Evolutionary conservation across 2,888 invertebrate species (phyloP).

Genomic region (Phymatocera aterrima): DNA sequence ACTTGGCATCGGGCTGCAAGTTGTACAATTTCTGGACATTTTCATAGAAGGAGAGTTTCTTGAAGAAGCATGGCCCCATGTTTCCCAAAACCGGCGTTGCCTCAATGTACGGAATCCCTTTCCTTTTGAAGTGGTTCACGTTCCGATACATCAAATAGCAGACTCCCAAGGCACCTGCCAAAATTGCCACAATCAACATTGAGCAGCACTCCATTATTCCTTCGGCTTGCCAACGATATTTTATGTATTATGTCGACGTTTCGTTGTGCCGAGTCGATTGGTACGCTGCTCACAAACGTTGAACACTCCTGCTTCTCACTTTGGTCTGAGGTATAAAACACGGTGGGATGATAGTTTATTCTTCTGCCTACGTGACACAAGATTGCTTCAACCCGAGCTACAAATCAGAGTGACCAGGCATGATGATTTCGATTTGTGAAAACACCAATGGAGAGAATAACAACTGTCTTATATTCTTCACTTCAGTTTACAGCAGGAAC

Average conservation of each 20-base stretch:
- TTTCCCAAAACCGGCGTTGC: conserved; percentile 55
- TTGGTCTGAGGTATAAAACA: neutral
- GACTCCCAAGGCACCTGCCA: conserved; percentile 20
- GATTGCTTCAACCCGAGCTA: neutral
- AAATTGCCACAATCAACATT: conserved; percentile 21
- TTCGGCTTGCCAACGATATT: neutral
- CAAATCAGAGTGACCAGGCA: too few relatives aligned
- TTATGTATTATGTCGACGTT: neutral
- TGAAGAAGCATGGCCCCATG: conserved; percentile 51
- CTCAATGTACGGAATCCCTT: conserved; percentile 52
- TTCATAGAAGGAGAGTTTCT: conserved; percentile 48
- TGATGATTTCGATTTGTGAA: neutral
- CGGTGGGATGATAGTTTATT: neutral
- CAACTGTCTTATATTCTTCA: neutral
- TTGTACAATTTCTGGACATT: conserved; percentile 52
- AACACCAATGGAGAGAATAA: neutral
- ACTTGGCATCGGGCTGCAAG: conserved; percentile 56
- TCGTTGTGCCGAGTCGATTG: neutral
- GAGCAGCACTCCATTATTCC: conserved; percentile 29
- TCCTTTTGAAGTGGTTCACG: conserved; percentile 56
- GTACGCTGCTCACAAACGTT: neutral
- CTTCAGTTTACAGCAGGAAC: neutral
- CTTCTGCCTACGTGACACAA: neutral
- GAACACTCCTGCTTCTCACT: neutral
- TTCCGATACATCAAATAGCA: conserved; percentile 47